Evolutionary conservation across 2,797 vertebrate genomes (phyloP).

Genomic region (Dallia pectoralis): DNA sequence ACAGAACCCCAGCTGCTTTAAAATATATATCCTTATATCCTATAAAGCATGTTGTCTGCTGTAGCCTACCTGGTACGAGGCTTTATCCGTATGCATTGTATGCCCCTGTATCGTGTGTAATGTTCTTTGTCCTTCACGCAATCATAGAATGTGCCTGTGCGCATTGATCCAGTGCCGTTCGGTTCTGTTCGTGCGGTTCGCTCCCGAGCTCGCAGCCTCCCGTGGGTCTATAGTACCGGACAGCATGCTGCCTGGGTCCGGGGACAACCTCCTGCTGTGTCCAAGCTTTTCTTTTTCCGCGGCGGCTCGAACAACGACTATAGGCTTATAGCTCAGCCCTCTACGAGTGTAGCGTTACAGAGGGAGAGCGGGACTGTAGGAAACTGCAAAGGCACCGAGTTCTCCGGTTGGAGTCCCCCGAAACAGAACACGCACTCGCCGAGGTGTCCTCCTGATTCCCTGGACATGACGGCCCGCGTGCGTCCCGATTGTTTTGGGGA

Average conservation of each 20-base stretch:
- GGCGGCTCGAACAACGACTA: slow-evolving; percentile 26
- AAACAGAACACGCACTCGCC: slow-evolving; percentile 56
- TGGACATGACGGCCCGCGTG: slow-evolving; percentile 67
- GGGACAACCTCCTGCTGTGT: slow-evolving; percentile 37
- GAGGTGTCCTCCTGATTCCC: slow-evolving; percentile 63
- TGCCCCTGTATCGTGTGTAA: slow-evolving; percentile 51
- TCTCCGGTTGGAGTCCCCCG: slow-evolving; percentile 48
- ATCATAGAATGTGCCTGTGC: slow-evolving; percentile 48
- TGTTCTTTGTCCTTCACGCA: slow-evolving; percentile 59
- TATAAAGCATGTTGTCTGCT: slow-evolving; percentile 19
- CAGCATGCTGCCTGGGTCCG: slow-evolving; percentile 55
- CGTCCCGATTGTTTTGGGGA: slow-evolving; percentile 54
- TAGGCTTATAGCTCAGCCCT: slow-evolving; percentile 35
- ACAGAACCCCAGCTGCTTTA: neutral
- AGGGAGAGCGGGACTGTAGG: slow-evolving; percentile 33
- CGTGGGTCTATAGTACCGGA: slow-evolving; percentile 35
- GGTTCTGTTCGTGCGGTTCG: slow-evolving; percentile 41
- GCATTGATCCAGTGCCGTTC: slow-evolving; percentile 51
- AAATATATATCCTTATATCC: neutral
- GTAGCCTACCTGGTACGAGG: slow-evolving; percentile 62
- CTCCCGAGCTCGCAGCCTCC: slow-evolving; percentile 48
- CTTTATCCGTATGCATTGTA: slow-evolving; percentile 52
- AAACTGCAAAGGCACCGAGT: slow-evolving; percentile 37
- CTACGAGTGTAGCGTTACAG: slow-evolving; percentile 45
- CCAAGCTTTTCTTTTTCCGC: slow-evolving; percentile 32